These are phyloP conservation scores for Drosophila ogumai DNA, from an alignment of 1,140 invertebrate species.

Conservation along the genomic window DNA sequence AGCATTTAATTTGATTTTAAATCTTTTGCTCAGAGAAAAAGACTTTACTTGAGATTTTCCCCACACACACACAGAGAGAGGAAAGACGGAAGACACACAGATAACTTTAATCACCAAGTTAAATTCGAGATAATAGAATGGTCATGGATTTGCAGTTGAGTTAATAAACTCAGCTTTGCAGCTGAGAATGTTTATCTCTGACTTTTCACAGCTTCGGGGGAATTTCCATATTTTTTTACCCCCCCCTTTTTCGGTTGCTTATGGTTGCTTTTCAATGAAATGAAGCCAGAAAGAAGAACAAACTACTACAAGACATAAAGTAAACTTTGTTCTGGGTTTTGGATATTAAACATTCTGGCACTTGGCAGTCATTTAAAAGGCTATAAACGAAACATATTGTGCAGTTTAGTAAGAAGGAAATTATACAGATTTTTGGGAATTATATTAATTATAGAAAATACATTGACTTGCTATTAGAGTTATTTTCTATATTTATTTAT, in stretches of 20 bases:
- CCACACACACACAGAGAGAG: neutral
- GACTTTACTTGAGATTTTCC: constrained; percentile 31
- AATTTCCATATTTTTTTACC: neutral
- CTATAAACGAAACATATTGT: neutral
- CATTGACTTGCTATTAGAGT: too few species aligned
- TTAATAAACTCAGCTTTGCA: constrained; percentile 41
- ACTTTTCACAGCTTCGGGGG: constrained; percentile 5
- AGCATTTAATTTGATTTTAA: constrained; percentile 80
- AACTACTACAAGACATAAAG: constrained; percentile 8
- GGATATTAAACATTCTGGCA: constrained; percentile 4
- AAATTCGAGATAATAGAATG: constrained; percentile 47
- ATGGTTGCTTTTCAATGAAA: neutral
- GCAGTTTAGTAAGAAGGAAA: too few species aligned
- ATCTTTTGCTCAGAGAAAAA: constrained; percentile 48
- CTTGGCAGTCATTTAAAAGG: constrained; percentile 1
- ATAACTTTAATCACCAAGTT: constrained; percentile 50
- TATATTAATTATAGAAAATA: too few species aligned
- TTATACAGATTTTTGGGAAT: too few species aligned
- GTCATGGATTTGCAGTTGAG: constrained; percentile 42
- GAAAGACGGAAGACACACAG: constrained; percentile 1
- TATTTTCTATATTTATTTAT: too few species aligned
- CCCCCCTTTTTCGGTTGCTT: too few species aligned
- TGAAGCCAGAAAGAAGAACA: neutral
- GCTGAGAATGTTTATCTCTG: constrained; percentile 18
- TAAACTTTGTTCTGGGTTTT: constrained; percentile 2